These are phyloP conservation scores for Hyposmocoma kahamanoa DNA, from an alignment of 1,140 invertebrate species.

Conservation along the genomic window DNA sequence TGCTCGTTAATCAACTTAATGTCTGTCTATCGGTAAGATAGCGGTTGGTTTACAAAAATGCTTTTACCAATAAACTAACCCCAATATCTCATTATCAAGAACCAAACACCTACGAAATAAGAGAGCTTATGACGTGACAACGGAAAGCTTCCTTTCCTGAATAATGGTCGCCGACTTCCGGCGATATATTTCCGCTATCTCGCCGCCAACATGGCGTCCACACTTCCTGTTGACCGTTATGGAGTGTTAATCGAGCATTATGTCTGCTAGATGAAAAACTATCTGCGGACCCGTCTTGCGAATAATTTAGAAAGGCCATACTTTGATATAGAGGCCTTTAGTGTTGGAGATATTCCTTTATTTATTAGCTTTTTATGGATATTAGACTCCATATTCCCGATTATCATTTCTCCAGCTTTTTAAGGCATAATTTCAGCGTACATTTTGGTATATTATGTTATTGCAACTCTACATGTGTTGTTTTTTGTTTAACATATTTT, in stretches of 20 bases:
- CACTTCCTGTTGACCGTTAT: slow-evolving; percentile 62
- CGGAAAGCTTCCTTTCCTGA: slow-evolving; percentile 61
- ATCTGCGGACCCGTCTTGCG: slow-evolving; percentile 17
- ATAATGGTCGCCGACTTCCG: slow-evolving; percentile 63
- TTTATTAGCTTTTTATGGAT: not conserved
- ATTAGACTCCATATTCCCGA: not conserved
- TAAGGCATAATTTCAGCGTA: not conserved
- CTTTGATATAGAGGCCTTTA: not conserved
- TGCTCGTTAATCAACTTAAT: too few relatives aligned
- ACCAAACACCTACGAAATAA: slow-evolving; percentile 32
- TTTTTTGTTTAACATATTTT: too few relatives aligned
- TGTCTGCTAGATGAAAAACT: slow-evolving; percentile 64
- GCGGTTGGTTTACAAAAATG: too few relatives aligned
- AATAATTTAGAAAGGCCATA: not conserved
- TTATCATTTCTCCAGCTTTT: not conserved
- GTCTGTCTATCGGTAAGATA: too few relatives aligned
- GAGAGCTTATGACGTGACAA: slow-evolving; percentile 56
- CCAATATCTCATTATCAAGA: too few relatives aligned
- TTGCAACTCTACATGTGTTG: too few relatives aligned
- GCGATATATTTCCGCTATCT: slow-evolving; percentile 72
- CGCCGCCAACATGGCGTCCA: slow-evolving; percentile 53
- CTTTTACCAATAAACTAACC: too few relatives aligned
- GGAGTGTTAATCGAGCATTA: slow-evolving; percentile 66
- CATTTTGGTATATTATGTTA: not conserved
- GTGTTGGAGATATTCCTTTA: not conserved